phyloP scores from a whole-genome alignment of 92 coral and sea anemone species.

The Nematostella vectensis region DNA sequence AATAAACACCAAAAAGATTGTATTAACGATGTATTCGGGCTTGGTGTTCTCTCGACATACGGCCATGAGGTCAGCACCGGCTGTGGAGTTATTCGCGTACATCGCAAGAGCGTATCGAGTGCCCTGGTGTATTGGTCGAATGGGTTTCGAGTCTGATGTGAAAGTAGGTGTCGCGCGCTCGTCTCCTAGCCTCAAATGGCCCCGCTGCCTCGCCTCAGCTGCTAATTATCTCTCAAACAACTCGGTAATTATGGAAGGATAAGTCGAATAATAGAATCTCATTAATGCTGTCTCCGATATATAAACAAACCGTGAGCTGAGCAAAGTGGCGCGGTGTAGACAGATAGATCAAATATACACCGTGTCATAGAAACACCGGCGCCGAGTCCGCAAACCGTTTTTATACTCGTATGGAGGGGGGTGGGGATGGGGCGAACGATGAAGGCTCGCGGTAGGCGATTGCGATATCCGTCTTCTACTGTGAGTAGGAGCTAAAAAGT shows the following conservation, averaged over 20 bases:
- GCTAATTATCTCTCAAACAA: constrained; percentile 47
- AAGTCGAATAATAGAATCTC: constrained; percentile 32
- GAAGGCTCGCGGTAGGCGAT: too few species aligned
- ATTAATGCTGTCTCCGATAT: constrained; percentile 18
- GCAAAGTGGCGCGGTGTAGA: neutral
- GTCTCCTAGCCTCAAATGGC: neutral
- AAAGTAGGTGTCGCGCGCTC: neutral
- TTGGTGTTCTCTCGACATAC: constrained; percentile 39
- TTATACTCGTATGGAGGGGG: too few species aligned
- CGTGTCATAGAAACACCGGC: neutral
- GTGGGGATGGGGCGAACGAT: too few species aligned
- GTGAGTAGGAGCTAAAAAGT: too few species aligned
- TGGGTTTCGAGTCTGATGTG: too few species aligned
- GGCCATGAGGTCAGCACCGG: neutral
- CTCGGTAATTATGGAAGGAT: constrained; percentile 28
- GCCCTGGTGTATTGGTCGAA: neutral
- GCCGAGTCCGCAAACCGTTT: too few species aligned
- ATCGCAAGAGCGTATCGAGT: neutral
- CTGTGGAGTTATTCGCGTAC: constrained; percentile 10
- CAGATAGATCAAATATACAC: neutral
- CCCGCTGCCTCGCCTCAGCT: constrained; percentile 11
- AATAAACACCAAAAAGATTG: constrained; percentile 51
- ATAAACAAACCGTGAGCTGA: constrained; percentile 9
- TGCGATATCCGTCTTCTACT: too few species aligned
- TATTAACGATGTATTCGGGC: constrained; percentile 43